Conservation (phyloP, 2,888 invertebrate genomes). For the Aleiodes alternator region DNA sequence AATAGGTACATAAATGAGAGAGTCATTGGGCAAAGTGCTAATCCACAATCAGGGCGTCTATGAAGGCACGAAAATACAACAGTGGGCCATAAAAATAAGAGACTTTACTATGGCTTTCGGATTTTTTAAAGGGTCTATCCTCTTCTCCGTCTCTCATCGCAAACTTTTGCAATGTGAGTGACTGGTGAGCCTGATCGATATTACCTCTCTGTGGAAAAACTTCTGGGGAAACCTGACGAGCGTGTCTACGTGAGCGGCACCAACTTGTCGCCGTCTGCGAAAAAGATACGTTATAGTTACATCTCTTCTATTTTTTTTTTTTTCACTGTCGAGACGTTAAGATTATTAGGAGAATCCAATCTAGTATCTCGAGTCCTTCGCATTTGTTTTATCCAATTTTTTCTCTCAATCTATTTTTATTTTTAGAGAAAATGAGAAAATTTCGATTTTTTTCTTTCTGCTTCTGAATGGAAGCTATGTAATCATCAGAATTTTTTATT, state of each 20-base stretch:
- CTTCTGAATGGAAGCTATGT: too few species aligned
- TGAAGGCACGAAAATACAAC: background rate
- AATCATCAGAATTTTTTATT: too few species aligned
- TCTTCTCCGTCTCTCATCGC: conserved; percentile 12
- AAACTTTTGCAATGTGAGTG: too few species aligned
- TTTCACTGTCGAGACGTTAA: too few species aligned
- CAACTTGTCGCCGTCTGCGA: conserved; percentile 1
- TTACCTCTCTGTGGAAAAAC: conserved; percentile 5
- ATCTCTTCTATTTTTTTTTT: too few species aligned
- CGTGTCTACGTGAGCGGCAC: conserved; percentile 46
- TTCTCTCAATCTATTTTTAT: background rate
- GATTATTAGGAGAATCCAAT: too few species aligned
- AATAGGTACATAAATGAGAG: conserved; percentile 16
- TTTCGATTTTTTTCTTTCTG: too few species aligned
- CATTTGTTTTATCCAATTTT: too few species aligned
- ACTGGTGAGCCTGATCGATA: too few species aligned
- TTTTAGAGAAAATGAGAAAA: background rate
- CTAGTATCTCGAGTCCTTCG: too few species aligned
- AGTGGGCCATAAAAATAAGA: conserved; percentile 24
- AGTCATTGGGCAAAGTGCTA: conserved; percentile 45
- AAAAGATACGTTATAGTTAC: background rate
- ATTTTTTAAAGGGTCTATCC: conserved; percentile 1
- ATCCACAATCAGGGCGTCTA: conserved; percentile 49
- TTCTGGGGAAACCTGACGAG: conserved; percentile 38
- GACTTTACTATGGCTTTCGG: conserved; percentile 19